Conservation (phyloP, 2,888 invertebrate species). For the Drosophila picticornis region DNA sequence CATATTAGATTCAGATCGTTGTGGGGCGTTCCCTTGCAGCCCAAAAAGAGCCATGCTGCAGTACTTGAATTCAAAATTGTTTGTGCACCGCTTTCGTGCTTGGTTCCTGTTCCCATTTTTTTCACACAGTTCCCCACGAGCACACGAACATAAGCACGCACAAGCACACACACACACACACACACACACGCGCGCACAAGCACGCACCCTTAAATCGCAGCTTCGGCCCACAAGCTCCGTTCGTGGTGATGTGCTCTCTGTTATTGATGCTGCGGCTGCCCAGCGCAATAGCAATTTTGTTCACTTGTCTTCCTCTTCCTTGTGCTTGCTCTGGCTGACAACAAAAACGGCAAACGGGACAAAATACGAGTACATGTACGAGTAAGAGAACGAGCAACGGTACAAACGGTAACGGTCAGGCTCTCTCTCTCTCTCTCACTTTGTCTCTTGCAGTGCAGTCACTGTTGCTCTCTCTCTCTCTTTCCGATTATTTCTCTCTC, state of each 20-base stretch:
- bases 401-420: conserved; percentile 44
- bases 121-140: conserved; percentile 9
- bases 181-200: background rate
- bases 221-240: conserved; percentile 27
- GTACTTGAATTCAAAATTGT: conserved; percentile 63
- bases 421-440: conserved; percentile 17
- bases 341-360: conserved; percentile 35
- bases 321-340: conserved; percentile 32
- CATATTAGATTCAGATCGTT: conserved; percentile 9
- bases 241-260: conserved; percentile 36
- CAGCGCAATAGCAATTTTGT: conserved; percentile 78
- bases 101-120: conserved; percentile 52
- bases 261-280: conserved; percentile 69
- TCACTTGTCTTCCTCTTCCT: conserved; percentile 74
- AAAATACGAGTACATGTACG: conserved; percentile 23
- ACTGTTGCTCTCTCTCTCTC: conserved; percentile 3
- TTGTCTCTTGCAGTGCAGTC: conserved; percentile 1
- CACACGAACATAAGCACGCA: conserved; percentile 4
- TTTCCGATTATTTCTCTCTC: conserved; percentile 5
- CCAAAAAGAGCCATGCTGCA: conserved; percentile 48
- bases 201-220: conserved; percentile 56
- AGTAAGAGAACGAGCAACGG: conserved; percentile 43
- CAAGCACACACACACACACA: conserved; percentile 12
- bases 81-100: conserved; percentile 44
- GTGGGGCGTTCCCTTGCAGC: conserved; percentile 46